Evolutionary conservation across 2,113 vertebrate species (phyloP).

Genomic region (Phaethon lepturus): DNA sequence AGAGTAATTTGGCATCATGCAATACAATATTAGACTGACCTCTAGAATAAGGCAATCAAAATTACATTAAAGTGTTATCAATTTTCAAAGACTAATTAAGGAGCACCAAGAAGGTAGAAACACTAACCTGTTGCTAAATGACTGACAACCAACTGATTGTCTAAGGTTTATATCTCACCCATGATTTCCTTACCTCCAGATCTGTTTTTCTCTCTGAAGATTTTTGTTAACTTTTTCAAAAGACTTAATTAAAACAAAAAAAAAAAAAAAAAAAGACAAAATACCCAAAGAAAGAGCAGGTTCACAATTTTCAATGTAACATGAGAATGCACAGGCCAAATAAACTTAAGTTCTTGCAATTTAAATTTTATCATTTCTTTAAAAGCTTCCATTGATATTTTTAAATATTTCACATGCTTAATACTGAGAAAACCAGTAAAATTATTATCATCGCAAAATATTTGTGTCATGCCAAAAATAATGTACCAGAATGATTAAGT

Average conservation of each 20-base stretch:
- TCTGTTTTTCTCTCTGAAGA: not conserved
- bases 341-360: not conserved
- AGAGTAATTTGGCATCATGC: conserved; percentile 32
- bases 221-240: conserved; percentile 31
- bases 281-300: not conserved
- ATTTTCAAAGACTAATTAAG: conserved; percentile 29
- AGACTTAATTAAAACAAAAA: not conserved
- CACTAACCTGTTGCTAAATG: conserved; percentile 38
- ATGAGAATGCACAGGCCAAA: not conserved
- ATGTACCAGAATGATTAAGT: not conserved
- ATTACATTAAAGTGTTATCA: conserved; percentile 26
- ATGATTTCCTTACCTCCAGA: conserved; percentile 14
- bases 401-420: not conserved
- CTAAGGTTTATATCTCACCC: conserved; percentile 4
- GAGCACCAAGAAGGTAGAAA: conserved; percentile 1
- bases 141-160: conserved; percentile 16
- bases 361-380: not conserved
- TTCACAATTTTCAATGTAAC: not conserved
- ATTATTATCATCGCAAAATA: not conserved
- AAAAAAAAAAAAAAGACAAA: not conserved
- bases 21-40: conserved; percentile 45
- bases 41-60: conserved; percentile 47
- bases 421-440: not conserved
- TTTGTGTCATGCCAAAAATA: not conserved
- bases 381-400: not conserved